Evolutionary conservation across 1,140 invertebrate genomes (phyloP).

Genomic region (Reticulitermes speratus): DNA sequence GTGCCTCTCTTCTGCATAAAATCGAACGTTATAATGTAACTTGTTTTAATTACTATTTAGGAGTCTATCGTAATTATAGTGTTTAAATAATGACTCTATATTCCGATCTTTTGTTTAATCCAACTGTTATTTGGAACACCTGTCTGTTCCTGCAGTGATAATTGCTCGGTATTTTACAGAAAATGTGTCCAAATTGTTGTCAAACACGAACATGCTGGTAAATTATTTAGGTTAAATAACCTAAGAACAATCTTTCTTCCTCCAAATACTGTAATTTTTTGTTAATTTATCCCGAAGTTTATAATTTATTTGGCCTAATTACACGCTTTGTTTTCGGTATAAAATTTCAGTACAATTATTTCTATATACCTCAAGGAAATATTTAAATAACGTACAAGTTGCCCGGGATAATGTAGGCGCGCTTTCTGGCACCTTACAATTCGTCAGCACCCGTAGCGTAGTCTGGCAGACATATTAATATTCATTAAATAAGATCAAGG

Average conservation of each 20-base stretch:
- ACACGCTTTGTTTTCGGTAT: not conserved
- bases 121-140: not conserved
- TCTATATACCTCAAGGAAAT: not conserved
- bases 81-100: too few species aligned
- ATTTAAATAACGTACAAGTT: not conserved
- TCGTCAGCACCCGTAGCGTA: too few species aligned
- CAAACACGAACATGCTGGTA: not conserved
- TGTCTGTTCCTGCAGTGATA: not conserved
- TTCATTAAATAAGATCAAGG: too few species aligned
- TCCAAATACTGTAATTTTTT: not conserved
- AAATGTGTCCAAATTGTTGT: not conserved
- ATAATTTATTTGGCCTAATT: not conserved
- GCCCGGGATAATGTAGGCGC: too few species aligned
- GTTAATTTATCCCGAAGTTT: not conserved
- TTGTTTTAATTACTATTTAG: too few species aligned
- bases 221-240: not conserved
- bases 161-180: not conserved
- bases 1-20: too few species aligned
- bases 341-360: not conserved
- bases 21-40: too few species aligned
- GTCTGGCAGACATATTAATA: too few species aligned
- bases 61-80: too few species aligned
- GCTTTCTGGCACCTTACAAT: too few species aligned
- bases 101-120: too few species aligned
- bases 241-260: not conserved